These are phyloP conservation scores for Glaucidium brasilianum DNA, from an alignment of 2,113 vertebrate genomes.

Conservation along the genomic window DNA sequence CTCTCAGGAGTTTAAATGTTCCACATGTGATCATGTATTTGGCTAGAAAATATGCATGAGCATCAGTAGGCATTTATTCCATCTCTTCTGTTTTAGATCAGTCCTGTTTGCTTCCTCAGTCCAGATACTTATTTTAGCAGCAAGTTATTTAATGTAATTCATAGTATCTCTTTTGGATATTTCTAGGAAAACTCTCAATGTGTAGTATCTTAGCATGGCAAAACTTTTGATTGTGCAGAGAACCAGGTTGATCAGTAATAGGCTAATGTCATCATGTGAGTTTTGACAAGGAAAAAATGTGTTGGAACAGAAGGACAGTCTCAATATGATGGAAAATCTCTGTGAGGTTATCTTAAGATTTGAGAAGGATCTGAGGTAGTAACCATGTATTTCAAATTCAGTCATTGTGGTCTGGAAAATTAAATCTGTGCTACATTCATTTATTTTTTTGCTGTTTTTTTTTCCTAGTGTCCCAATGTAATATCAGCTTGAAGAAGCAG, in stretches of 20 bases:
- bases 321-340: background rate
- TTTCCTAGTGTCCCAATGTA: constrained; percentile 85
- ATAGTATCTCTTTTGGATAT: background rate
- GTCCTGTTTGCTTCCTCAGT: background rate
- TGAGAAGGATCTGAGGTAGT: background rate
- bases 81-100: background rate
- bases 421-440: background rate
- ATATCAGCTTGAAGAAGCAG: constrained; percentile 92
- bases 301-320: background rate
- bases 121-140: background rate
- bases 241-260: background rate
- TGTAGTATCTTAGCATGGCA: background rate
- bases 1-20: background rate
- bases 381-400: constrained; percentile 12
- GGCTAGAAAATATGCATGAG: background rate
- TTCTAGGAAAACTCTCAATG: background rate
- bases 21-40: accelerated
- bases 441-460: background rate
- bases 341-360: background rate
- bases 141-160: background rate
- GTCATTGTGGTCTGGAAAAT: background rate
- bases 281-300: background rate
- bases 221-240: background rate
- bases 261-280: accelerated
- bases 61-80: background rate